Percentiles rank a stretch among this genome's conserved stretches.
Evolutionary conservation across 2,797 vertebrate species (phyloP).

Genomic region (Tenualosa thibaudeaui): DNA sequence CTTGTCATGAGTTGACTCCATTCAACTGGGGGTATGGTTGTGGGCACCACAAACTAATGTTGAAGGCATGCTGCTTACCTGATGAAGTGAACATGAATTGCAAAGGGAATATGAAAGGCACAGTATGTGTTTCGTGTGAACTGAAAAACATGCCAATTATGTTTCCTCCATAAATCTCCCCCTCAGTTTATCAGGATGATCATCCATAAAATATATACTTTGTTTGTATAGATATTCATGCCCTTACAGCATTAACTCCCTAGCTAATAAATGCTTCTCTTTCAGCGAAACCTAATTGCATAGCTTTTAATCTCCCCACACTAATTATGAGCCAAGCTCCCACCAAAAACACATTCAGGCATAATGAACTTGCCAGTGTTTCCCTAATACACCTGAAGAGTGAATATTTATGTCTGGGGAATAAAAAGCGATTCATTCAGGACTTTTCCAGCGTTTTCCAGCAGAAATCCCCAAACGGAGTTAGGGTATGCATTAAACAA

Average conservation of each 20-base stretch:
- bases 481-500: background rate
- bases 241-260: background rate
- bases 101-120: no score
- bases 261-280: background rate
- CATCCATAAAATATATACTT: background rate
- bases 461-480: background rate
- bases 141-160: no score
- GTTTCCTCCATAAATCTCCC: no score
- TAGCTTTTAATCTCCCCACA: background rate
- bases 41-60: no score
- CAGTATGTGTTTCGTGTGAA: no score
- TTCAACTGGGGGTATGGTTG: no score
- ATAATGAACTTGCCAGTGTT: background rate
- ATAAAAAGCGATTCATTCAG: background rate
- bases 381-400: background rate
- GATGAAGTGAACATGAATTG: no score
- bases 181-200: background rate
- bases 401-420: background rate
- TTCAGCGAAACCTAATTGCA: background rate
- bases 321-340: background rate
- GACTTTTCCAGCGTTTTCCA: background rate
- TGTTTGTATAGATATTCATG: background rate
- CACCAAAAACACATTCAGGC: background rate
- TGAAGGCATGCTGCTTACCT: no score
- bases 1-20: no score